Evolutionary conservation across 2,797 vertebrate genomes (phyloP), one percentile per base, ranked within the genome.

Genomic region (Harpagifer antarcticus): DNA sequence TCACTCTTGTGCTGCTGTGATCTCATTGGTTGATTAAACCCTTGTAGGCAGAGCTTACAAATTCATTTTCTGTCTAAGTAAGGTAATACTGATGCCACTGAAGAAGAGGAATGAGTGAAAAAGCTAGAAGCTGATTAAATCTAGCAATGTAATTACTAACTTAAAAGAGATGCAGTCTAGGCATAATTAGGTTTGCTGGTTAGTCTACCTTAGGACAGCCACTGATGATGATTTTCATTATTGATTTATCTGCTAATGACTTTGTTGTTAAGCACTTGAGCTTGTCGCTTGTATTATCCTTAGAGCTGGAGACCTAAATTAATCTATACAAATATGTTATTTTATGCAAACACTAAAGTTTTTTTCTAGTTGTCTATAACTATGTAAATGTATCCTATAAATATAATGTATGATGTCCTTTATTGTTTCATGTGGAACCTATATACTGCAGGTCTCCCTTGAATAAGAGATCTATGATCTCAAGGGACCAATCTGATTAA

Each of bases 21-120:
- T 82, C 57, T 79, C 53, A 84, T 76, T 87, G 83, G 85, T 15
- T 68, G 63, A 56, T 65, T 27, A 42, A 79, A 71, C 31, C 42
- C 16, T 3, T 3, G 73, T 63, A 19, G 68, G 69, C 40, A 68
- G 79, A 67, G 69, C 64, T 61, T 20, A 5, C 57, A 5, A 56
- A 33, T 23, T 50, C 13, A 59, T 71, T 53, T 68, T 78, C 64
- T 83, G 56, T 60, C 72, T 74, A 74, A 68, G 60, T 65, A 72
- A 57, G 54, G 76, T 70, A 72, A 74, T 47, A 13, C 58, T 59
- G 49, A 54, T 12, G 2, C 44, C 42, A 20, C 31, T 54, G 23
- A 47, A 40, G 15, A 57, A 19, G 19, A 20, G 50, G 31, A 50
- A 62, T 63, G 19, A 13, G 50, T 33, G n/a, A 55, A 44, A 44